Evolutionary conservation across 2,888 invertebrate genomes (phyloP).

Genomic region (Oscheius onirici): DNA sequence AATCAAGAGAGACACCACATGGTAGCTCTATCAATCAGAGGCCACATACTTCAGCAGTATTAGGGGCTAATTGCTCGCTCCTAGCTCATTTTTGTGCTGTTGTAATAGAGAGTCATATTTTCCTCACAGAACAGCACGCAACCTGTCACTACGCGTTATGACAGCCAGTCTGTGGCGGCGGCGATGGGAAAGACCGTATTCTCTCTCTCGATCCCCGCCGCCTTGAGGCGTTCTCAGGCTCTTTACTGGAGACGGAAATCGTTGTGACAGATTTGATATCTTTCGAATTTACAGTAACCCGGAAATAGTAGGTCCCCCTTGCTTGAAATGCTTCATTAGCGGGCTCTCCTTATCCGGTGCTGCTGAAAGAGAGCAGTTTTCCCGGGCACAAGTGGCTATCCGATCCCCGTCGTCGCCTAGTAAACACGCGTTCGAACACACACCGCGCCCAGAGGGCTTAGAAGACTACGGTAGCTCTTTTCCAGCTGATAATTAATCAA

Average conservation of each 20-base stretch:
- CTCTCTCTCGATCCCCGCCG: background rate
- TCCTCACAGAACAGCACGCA: slow-evolving; percentile 18
- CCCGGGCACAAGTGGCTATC: slow-evolving; percentile 32
- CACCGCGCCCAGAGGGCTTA: too few relatives aligned
- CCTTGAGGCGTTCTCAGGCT: background rate
- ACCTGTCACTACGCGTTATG: slow-evolving; percentile 21
- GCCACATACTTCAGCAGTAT: slow-evolving; percentile 1
- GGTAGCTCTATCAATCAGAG: slow-evolving; percentile 27
- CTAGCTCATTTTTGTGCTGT: too few relatives aligned
- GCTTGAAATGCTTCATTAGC: slow-evolving; percentile 31
- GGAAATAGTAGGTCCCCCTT: too few relatives aligned
- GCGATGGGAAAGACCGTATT: slow-evolving; percentile 21
- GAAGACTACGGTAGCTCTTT: slow-evolving; percentile 19
- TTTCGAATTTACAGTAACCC: too few relatives aligned
- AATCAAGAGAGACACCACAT: slow-evolving; percentile 26
- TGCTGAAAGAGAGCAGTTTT: slow-evolving; percentile 13
- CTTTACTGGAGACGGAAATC: slow-evolving; percentile 11
- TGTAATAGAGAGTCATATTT: background rate
- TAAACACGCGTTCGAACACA: slow-evolving; percentile 28
- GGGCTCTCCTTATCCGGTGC: background rate
- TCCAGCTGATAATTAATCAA: slow-evolving; percentile 15
- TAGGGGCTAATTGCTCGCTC: background rate
- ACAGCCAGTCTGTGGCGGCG: slow-evolving; percentile 15
- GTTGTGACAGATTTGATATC: slow-evolving; percentile 3
- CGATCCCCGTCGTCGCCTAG: slow-evolving; percentile 31